phyloP scores from a whole-genome alignment of 2,888 invertebrate genomes.

The Odontocerum albicorne region DNA sequence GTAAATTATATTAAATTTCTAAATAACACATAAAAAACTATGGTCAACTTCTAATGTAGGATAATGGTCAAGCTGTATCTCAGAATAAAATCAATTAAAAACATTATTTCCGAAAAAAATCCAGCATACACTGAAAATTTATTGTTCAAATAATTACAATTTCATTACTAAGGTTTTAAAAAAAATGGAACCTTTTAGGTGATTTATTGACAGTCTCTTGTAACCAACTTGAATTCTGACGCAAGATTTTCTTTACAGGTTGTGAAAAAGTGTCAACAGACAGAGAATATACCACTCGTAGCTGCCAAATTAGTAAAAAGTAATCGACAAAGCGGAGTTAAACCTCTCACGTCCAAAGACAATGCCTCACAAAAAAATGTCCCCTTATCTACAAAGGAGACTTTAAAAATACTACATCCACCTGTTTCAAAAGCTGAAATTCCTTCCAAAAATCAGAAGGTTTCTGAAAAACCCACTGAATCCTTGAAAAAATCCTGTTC shows the following conservation, averaged over 20 bases:
- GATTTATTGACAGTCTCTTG: too few relatives aligned
- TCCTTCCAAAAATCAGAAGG: slow-evolving; percentile 41
- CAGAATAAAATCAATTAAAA: too few relatives aligned
- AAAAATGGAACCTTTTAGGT: too few relatives aligned
- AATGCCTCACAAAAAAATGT: slow-evolving; percentile 9
- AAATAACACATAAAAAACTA: too few relatives aligned
- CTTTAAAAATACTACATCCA: slow-evolving; percentile 8
- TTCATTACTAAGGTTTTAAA: too few relatives aligned
- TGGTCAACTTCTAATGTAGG: too few relatives aligned
- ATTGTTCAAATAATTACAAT: too few relatives aligned
- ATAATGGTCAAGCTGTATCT: too few relatives aligned
- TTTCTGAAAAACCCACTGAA: slow-evolving; percentile 45
- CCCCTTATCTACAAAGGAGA: slow-evolving; percentile 30
- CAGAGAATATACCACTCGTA: slow-evolving; percentile 43
- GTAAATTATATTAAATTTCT: too few relatives aligned
- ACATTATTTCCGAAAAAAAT: too few relatives aligned
- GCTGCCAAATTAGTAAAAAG: slow-evolving; percentile 38
- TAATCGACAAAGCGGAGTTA: slow-evolving; percentile 7
- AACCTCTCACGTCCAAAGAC: slow-evolving; percentile 8
- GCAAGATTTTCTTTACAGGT: slow-evolving; percentile 36
- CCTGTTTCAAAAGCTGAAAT: slow-evolving; percentile 32
- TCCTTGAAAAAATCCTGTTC: slow-evolving; percentile 36
- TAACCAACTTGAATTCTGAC: too few relatives aligned
- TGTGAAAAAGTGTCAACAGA: slow-evolving; percentile 45
- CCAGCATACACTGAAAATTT: too few relatives aligned